These are phyloP conservation scores for Acronicta alni DNA, from an alignment of 2,888 invertebrate species.

Conservation along the genomic window DNA sequence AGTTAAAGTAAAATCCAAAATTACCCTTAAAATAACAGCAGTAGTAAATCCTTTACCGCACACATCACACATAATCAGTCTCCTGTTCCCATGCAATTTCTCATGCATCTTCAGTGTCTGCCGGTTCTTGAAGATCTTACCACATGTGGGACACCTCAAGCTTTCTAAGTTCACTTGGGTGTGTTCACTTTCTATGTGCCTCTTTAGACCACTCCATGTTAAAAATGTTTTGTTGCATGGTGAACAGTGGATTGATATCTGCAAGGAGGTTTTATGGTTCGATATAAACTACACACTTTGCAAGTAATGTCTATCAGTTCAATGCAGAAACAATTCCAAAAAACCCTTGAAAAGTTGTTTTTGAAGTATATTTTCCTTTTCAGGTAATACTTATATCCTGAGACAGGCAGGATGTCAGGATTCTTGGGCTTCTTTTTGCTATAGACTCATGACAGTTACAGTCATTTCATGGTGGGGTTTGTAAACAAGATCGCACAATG, in stretches of 20 bases:
- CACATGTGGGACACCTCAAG: constrained; percentile 75
- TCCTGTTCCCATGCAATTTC: constrained; percentile 70
- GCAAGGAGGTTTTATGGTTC: constrained; percentile 23
- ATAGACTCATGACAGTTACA: too few species aligned
- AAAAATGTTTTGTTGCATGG: constrained; percentile 78
- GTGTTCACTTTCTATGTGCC: constrained; percentile 77
- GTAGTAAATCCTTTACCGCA: constrained; percentile 80
- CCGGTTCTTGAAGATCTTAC: constrained; percentile 75
- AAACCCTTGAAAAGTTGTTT: too few species aligned
- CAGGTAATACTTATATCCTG: too few species aligned
- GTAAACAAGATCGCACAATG: too few species aligned
- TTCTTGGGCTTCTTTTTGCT: too few species aligned
- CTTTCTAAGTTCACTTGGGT: constrained; percentile 67
- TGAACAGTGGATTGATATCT: constrained; percentile 71
- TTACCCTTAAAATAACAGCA: constrained; percentile 72
- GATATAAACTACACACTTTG: too few species aligned
- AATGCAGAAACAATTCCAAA: too few species aligned
- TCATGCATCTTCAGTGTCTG: constrained; percentile 76
- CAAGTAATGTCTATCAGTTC: too few species aligned
- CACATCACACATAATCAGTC: constrained; percentile 75
- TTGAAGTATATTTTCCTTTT: too few species aligned
- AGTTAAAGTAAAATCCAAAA: not conserved
- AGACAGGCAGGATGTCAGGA: too few species aligned
- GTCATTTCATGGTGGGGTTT: too few species aligned
- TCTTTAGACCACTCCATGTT: constrained; percentile 76